Conservation (phyloP, 2,888 invertebrate genomes). For the Dryomyza anilis region DNA sequence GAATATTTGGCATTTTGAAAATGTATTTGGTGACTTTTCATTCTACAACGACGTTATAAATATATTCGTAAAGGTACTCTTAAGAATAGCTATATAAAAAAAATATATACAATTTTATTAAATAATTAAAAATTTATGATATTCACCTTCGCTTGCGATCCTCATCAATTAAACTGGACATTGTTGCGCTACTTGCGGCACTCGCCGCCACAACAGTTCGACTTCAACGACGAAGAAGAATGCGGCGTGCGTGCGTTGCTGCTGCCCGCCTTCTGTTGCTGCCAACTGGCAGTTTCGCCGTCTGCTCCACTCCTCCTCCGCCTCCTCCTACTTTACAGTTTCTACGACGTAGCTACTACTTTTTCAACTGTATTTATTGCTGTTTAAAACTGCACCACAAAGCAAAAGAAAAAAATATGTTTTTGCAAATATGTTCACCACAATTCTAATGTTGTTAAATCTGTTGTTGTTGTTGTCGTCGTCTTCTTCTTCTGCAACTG, state of each 20-base stretch:
- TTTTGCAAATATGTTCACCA: no score
- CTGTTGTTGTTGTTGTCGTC: slow-evolving; percentile 20
- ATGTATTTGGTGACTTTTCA: not conserved
- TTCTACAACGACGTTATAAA: not conserved
- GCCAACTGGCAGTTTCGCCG: not conserved
- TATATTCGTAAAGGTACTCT: not conserved
- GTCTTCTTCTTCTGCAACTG: slow-evolving; percentile 14
- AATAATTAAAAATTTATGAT: not conserved
- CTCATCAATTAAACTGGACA: slow-evolving; percentile 38
- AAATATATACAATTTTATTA: slow-evolving; percentile 6
- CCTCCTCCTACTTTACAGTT: no score
- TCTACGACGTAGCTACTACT: no score
- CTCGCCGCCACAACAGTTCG: no score
- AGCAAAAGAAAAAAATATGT: no score
- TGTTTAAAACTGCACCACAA: no score
- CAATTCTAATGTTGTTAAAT: no score
- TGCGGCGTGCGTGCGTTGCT: slow-evolving; percentile 7
- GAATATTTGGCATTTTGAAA: not conserved
- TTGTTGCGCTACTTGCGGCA: slow-evolving; percentile 17
- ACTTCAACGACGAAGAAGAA: not conserved
- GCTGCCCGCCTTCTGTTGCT: slow-evolving; percentile 11
- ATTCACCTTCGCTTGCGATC: slow-evolving; percentile 42
- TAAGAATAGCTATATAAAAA: not conserved
- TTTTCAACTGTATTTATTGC: no score
- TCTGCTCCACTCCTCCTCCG: not conserved